phyloP scores from a whole-genome alignment of 2,113 vertebrate genomes.

The Chloroceryle aenea region DNA sequence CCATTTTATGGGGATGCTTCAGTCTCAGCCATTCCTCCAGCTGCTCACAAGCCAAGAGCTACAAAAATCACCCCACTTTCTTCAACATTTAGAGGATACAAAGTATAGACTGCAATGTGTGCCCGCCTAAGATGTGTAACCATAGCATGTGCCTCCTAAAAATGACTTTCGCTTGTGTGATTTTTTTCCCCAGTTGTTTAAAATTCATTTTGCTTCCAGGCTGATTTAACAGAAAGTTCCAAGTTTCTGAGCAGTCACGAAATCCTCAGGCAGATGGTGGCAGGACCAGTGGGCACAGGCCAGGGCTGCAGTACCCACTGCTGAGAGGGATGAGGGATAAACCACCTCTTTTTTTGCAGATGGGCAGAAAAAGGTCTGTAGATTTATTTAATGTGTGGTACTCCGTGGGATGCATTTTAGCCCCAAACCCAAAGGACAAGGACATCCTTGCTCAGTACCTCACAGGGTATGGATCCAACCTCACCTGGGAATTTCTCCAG shows the following conservation, averaged over 20 bases:
- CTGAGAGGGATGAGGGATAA: neutral
- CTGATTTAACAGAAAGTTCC: neutral
- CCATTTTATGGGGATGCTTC: neutral
- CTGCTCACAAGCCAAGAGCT: rapidly evolving
- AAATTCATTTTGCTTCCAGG: neutral
- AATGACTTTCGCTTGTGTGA: rapidly evolving
- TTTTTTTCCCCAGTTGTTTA: neutral
- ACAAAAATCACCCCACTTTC: neutral
- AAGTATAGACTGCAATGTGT: neutral
- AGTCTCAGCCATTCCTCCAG: neutral
- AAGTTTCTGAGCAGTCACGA: neutral
- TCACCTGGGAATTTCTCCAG: neutral
- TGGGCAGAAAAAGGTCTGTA: neutral
- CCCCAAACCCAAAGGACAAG: neutral
- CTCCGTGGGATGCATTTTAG: neutral
- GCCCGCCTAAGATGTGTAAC: neutral
- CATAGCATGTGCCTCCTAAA: neutral
- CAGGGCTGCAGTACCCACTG: neutral
- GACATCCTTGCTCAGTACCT: neutral
- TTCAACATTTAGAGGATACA: neutral
- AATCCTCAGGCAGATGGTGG: neutral
- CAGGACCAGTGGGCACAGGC: neutral
- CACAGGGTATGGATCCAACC: rapidly evolving
- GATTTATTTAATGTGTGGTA: rapidly evolving
- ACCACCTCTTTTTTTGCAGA: neutral